Conservation (phyloP, 2,113 vertebrate genomes). For the Pedetes capensis region DNA sequence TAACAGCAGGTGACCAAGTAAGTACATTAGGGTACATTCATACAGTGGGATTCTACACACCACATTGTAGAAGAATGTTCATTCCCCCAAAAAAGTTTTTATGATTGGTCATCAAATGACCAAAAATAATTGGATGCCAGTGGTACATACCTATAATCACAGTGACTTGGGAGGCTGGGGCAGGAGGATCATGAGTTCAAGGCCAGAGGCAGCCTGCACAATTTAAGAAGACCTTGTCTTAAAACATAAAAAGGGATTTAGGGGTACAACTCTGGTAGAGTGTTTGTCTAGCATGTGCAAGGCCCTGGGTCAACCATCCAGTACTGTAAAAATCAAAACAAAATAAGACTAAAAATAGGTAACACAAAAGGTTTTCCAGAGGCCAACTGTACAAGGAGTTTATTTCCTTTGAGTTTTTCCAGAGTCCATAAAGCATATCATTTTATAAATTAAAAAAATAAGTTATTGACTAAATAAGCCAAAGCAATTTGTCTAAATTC, state of each 20-base stretch:
- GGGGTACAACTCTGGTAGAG: too few species aligned
- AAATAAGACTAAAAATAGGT: constrained; percentile 16
- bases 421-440: background rate
- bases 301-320: too few species aligned
- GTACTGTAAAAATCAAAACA: too few species aligned
- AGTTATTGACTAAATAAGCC: constrained; percentile 23
- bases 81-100: constrained; percentile 8
- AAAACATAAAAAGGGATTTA: too few species aligned
- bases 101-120: background rate
- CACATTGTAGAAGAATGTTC: background rate
- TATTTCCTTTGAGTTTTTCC: background rate
- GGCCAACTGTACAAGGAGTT: background rate
- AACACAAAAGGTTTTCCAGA: constrained; percentile 4
- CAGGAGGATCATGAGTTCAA: background rate
- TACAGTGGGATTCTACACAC: background rate
- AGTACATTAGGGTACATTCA: background rate
- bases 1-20: background rate
- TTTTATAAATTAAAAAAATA: constrained; percentile 37
- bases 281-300: too few species aligned
- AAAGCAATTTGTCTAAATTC: constrained; percentile 5
- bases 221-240: too few species aligned
- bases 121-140: too few species aligned
- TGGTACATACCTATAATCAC: background rate
- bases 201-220: too few species aligned
- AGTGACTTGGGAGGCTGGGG: too few species aligned